phyloP scores from a whole-genome alignment of 2,888 invertebrate species.

The Spodoptera picta region DNA sequence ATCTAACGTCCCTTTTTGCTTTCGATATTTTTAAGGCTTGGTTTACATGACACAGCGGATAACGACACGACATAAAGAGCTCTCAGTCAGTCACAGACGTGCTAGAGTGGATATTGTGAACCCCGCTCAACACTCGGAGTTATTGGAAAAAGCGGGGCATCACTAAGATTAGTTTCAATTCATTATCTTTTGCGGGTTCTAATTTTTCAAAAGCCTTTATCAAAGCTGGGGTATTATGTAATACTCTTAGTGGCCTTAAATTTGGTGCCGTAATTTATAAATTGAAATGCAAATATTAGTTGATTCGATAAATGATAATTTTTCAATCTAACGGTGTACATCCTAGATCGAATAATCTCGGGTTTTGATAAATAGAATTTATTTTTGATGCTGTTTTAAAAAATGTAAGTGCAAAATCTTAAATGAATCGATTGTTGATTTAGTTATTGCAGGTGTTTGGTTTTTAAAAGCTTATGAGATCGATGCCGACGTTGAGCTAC shows the following conservation, averaged over 20 bases:
- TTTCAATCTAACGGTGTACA: too few species aligned
- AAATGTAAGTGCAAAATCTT: too few species aligned
- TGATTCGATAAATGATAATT: slow-evolving; percentile 20
- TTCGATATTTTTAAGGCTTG: slow-evolving; percentile 25
- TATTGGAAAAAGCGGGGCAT: slow-evolving; percentile 48
- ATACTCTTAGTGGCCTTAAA: slow-evolving; percentile 16
- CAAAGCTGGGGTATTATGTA: slow-evolving; percentile 16
- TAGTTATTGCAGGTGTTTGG: too few species aligned
- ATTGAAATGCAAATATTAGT: slow-evolving; percentile 31
- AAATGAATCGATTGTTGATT: too few species aligned
- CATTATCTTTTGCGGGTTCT: slow-evolving; percentile 30
- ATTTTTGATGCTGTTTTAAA: too few species aligned
- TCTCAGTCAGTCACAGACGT: slow-evolving; percentile 63
- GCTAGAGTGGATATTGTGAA: slow-evolving; percentile 65
- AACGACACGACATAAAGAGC: slow-evolving; percentile 46
- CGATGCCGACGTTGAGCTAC: too few species aligned
- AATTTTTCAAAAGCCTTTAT: slow-evolving; percentile 10
- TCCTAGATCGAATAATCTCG: too few species aligned
- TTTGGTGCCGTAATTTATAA: slow-evolving; percentile 22
- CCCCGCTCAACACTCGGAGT: slow-evolving; percentile 47
- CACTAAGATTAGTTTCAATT: slow-evolving; percentile 43
- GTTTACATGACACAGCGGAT: slow-evolving; percentile 59
- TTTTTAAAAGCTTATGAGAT: too few species aligned
- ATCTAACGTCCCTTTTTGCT: slow-evolving; percentile 19
- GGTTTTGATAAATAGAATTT: too few species aligned